Percentiles rank a stretch among this genome's conserved stretches.
Conservation (phyloP, 2,888 invertebrate species). For the Carterocephalus palaemon region DNA sequence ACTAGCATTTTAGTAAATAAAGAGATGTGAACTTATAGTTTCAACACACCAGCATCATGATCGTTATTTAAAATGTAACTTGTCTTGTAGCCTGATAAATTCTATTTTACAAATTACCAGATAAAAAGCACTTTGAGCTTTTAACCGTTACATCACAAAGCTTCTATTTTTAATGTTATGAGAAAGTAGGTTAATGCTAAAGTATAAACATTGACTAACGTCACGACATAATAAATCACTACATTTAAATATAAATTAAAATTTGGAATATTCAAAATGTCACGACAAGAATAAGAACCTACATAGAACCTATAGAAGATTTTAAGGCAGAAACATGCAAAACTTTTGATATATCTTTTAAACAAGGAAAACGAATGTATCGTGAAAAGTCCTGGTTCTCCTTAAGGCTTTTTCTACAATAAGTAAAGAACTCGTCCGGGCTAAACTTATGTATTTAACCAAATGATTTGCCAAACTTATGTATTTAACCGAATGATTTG, state of each 20-base stretch:
- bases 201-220: slow-evolving; percentile 7
- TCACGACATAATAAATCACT: slow-evolving; percentile 17
- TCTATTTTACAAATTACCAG: slow-evolving; percentile 18
- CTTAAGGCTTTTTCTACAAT: no score
- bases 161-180: slow-evolving; percentile 15
- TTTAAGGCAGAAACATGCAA: no score
- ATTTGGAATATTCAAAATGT: neutral
- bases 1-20: no score
- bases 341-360: no score
- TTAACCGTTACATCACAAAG: slow-evolving; percentile 18
- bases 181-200: slow-evolving; percentile 17
- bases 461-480: no score
- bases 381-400: no score
- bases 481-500: no score
- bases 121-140: slow-evolving; percentile 19
- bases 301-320: no score
- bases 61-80: slow-evolving; percentile 8
- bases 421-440: neutral
- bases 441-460: neutral
- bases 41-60: slow-evolving; percentile 1
- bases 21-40: no score
- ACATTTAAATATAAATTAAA: slow-evolving; percentile 12
- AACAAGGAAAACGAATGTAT: no score
- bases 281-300: no score
- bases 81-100: slow-evolving; percentile 8